Evolutionary conservation across 2,113 vertebrate species (phyloP).

Genomic region (Electrona antarctica): DNA sequence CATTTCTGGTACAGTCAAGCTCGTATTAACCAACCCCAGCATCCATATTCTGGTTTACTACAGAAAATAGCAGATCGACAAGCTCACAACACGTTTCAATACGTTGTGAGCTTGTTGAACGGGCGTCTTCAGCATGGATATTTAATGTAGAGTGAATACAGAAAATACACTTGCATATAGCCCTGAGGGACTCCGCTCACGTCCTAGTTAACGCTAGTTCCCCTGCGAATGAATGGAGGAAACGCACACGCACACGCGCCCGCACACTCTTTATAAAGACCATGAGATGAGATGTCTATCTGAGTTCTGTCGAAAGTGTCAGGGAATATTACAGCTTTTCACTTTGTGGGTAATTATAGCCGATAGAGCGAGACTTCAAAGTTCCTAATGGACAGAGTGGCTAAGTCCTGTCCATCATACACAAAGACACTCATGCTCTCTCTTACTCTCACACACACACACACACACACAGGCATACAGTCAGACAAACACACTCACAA

Average conservation of each 20-base stretch:
- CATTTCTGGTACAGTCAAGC: too few relatives aligned
- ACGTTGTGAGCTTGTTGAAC: too few relatives aligned
- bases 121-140: too few relatives aligned
- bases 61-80: too few relatives aligned
- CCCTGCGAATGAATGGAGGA: not conserved
- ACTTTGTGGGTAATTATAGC: conserved; percentile 73
- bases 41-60: too few relatives aligned
- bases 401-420: conserved; percentile 74
- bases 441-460: not conserved
- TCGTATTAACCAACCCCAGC: too few relatives aligned
- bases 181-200: too few relatives aligned
- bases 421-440: not conserved
- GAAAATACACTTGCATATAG: too few relatives aligned
- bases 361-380: conserved; percentile 66
- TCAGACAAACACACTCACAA: conserved; percentile 60
- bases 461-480: conserved; percentile 16
- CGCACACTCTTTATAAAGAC: conserved; percentile 43
- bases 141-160: too few relatives aligned
- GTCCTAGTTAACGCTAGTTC: too few relatives aligned
- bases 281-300: conserved; percentile 63
- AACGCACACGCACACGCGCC: conserved; percentile 11
- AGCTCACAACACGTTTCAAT: too few relatives aligned
- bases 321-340: conserved; percentile 74
- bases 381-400: conserved; percentile 68
- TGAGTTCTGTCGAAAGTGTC: conserved; percentile 53